Conservation (phyloP, 2,888 invertebrate genomes). For the Pimpla rufipes region DNA sequence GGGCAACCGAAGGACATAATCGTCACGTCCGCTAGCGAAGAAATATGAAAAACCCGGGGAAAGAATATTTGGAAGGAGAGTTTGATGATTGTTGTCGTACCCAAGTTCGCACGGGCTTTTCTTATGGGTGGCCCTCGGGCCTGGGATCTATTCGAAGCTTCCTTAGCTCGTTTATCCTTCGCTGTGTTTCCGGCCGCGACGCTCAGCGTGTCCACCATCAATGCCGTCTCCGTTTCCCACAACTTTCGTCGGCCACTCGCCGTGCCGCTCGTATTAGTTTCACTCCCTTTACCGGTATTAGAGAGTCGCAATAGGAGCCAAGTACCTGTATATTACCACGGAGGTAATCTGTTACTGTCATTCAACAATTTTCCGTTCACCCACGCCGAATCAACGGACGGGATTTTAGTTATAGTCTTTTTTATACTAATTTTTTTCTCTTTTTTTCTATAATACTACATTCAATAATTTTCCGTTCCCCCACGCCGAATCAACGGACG, state of each 20-base stretch:
- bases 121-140: conserved; percentile 80
- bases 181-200: conserved; percentile 95
- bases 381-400: conserved; percentile 2
- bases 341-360: conserved; percentile 63
- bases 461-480: conserved; percentile 23
- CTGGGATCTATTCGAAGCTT: conserved; percentile 89
- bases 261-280: conserved; percentile 76
- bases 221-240: conserved; percentile 86
- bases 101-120: conserved; percentile 77
- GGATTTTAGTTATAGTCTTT: background rate
- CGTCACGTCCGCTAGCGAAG: conserved; percentile 16
- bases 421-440: background rate
- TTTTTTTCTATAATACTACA: too few relatives aligned
- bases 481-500: conserved; percentile 1
- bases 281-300: conserved; percentile 80
- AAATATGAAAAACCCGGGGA: conserved; percentile 42
- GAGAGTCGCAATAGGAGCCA: conserved; percentile 81
- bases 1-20: conserved; percentile 10
- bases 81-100: conserved; percentile 71
- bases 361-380: conserved; percentile 26
- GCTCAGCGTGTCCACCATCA: conserved; percentile 88
- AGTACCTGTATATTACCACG: conserved; percentile 77
- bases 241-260: conserved; percentile 78
- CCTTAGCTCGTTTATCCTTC: conserved; percentile 95
- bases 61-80: conserved; percentile 61